phyloP scores from a whole-genome alignment of 1,140 invertebrate species.

The Pseudomyrmex flavicornis region DNA sequence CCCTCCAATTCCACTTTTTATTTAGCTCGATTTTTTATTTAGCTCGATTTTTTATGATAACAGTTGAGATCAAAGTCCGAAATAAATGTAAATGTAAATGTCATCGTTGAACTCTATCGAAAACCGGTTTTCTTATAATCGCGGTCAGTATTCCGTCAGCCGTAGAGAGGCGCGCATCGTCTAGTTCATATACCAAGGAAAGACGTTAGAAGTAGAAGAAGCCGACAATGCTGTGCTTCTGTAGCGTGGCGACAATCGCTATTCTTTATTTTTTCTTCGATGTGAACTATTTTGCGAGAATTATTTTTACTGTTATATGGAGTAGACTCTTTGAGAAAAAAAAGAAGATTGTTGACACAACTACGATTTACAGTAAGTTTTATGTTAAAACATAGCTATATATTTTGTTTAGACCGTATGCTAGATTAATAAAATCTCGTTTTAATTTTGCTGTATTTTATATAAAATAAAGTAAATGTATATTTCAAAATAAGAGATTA shows the following conservation, averaged over 20 bases:
- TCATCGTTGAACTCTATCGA: too few species aligned
- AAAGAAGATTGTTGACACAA: conserved; percentile 88
- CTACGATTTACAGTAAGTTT: conserved; percentile 89
- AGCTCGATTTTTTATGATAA: too few species aligned
- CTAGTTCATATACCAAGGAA: conserved; percentile 1
- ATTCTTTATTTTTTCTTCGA: conserved; percentile 91
- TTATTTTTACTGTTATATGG: conserved; percentile 87
- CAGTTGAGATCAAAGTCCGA: too few species aligned
- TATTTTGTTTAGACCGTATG: not conserved
- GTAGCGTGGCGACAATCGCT: conserved; percentile 82
- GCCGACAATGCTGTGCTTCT: conserved; percentile 78
- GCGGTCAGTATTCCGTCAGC: conserved; percentile 50
- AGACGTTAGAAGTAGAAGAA: not conserved
- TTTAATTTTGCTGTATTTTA: not conserved
- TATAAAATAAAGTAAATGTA: not conserved
- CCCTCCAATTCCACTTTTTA: too few species aligned
- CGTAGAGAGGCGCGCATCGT: conserved; percentile 44
- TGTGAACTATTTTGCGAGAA: conserved; percentile 91
- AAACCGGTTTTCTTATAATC: not conserved
- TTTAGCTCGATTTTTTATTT: too few species aligned
- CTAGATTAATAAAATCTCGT: not conserved
- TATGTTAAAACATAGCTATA: too few species aligned
- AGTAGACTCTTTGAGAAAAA: conserved; percentile 89
- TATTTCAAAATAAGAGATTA: too few species aligned
- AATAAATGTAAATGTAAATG: too few species aligned